A percentile compares a stretch with the other conserved stretches of the same genome.
Evolutionary conservation across 2,113 vertebrate species (phyloP).

Genomic region (Chaetura pelagica): DNA sequence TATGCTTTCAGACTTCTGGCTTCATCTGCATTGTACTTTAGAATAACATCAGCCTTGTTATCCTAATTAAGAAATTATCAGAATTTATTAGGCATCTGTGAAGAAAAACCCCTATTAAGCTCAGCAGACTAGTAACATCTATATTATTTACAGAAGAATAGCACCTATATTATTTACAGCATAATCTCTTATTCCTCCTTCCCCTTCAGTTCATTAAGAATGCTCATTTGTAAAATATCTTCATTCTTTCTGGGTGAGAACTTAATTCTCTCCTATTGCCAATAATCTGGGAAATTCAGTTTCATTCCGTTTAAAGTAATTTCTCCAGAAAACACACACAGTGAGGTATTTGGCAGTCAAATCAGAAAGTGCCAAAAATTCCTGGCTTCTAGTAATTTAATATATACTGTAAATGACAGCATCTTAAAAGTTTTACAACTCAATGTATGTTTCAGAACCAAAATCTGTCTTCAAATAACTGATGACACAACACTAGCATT

Average conservation of each 20-base stretch:
- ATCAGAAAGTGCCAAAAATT: not conserved
- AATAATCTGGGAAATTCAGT: not conserved
- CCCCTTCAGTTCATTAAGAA: not conserved
- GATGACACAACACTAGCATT: not conserved
- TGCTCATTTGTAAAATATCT: not conserved
- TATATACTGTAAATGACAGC: not conserved
- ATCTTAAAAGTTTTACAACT: not conserved
- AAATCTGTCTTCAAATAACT: not conserved
- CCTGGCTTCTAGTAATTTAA: not conserved
- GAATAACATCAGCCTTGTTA: slow-evolving; percentile 98
- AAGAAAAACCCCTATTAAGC: not conserved
- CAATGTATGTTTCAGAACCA: not conserved
- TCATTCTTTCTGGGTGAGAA: not conserved
- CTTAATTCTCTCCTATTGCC: not conserved
- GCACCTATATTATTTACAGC: not conserved
- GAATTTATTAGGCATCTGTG: not conserved
- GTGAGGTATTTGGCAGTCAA: not conserved
- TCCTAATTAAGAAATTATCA: slow-evolving; percentile 80
- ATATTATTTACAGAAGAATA: not conserved
- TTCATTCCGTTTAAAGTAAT: not conserved
- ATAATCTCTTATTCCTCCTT: not conserved
- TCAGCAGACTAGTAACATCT: not conserved
- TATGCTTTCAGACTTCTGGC: slow-evolving; percentile 98
- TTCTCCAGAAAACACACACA: not conserved
- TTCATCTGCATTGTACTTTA: slow-evolving; percentile 99